Evolutionary conservation across 2,113 vertebrate genomes (phyloP), one percentile per base, ranked within the genome.

Genomic region (Onychostruthus taczanowskii): DNA sequence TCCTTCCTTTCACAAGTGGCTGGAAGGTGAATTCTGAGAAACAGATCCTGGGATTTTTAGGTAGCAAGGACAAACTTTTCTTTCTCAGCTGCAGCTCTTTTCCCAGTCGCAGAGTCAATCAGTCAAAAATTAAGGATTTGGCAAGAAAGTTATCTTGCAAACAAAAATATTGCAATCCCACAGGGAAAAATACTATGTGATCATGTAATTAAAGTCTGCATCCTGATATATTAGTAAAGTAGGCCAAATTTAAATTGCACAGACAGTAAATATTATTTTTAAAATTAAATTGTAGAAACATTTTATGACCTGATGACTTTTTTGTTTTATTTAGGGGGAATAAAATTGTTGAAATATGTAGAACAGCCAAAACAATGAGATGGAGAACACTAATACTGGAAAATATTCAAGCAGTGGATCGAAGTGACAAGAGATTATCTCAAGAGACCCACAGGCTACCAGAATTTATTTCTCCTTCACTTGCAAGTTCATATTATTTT

Each of bases 191-290:
- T 88, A 50, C 24, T 70, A 37, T 87, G 68, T 78, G 64, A 80
- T 63, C 39, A 21, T 52, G n/a, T 64, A 82, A 90, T 77, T 84
- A 70, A 90, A 89, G 22, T 84, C 66, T 94, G 41, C 30, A 76
- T 76, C 41, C 73, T 43, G 26, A 79, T 89, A 52, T 17, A 69
- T 49, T 30, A 61, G 63, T 61, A 75, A 75, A 91, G 43, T 39
- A 81, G 58, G 52, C 59, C 89, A 94, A 84, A 92, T 74, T 70
- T 66, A 81, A 87, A 64, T 59, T 55, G 41, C 75, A 62, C 78
- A 94, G 94, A 94, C 70, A 93, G 77, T 91, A 96, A 94, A 96
- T 96, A 94, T 85, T 96, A 84, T 94, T 92, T 94, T 92, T 92
- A 7, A 84, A 83, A 96, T 90, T 61, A 94, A 90, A 91, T 72